Conservation (phyloP, 1,140 invertebrate species). For the Neotoxoptera formosana region DNA sequence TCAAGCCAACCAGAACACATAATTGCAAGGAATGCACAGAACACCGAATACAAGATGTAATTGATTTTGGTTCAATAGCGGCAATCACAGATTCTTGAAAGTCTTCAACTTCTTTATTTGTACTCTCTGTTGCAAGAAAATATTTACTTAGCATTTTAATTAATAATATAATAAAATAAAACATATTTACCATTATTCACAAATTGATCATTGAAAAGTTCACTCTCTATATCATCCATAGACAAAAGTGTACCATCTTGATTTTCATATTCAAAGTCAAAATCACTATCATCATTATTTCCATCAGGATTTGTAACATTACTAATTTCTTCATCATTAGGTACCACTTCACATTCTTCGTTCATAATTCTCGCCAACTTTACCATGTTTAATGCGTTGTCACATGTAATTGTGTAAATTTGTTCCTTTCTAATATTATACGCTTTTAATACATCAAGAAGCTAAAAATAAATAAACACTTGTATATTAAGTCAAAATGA, state of each 20-base stretch:
- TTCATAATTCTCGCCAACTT: neutral
- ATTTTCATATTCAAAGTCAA: neutral
- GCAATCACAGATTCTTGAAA: neutral
- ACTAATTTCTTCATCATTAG: neutral
- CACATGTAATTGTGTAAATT: neutral
- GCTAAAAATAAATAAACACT: neutral
- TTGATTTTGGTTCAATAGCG: neutral
- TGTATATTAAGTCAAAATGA: neutral
- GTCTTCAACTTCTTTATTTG: neutral
- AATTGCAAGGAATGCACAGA: neutral
- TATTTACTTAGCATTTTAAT: too few relatives aligned
- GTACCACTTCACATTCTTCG: neutral
- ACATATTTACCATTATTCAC: too few relatives aligned
- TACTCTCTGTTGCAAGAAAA: neutral
- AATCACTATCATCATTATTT: neutral
- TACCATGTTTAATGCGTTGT: neutral
- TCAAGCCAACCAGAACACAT: neutral
- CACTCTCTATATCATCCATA: neutral
- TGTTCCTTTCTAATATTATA: neutral
- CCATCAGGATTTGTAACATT: neutral
- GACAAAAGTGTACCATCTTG: neutral
- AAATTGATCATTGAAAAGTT: slow-evolving; percentile 7
- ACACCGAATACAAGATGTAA: neutral
- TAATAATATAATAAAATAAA: too few relatives aligned
- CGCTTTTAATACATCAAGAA: neutral